Evolutionary conservation across 2,113 vertebrate genomes (phyloP), one percentile per base, ranked within the genome.

Genomic region (Takifugu flavidus): DNA sequence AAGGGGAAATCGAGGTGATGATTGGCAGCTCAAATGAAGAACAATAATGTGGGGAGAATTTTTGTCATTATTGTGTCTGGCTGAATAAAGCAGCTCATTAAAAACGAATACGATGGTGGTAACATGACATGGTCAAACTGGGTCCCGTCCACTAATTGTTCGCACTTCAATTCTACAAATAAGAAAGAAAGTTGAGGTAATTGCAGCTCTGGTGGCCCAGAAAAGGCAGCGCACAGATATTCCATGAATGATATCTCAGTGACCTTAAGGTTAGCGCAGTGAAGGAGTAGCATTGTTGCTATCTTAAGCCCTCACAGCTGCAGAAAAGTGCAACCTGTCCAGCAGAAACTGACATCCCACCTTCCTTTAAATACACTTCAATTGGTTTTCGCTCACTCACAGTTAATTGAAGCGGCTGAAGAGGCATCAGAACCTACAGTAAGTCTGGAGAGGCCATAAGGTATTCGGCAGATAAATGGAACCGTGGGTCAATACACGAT

Each of bases 401-500:
- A 54, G 20, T 47, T 60, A 13, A 43, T 29, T 65, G 56, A 54
- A 73, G 14, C 25, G 26, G 20, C 59, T 45, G 53, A 11, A 34
- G 64, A 63, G 55, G 44, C 34, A 69, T 25, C 20, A 53, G 44
- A 49, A 44, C 20, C 34, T 39, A 39, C 34, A 11, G 31, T 57
- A 43, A 46, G 45, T 67, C 44, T 45, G 44, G 59, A 27, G 4
- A 64, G 20, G 13, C 51, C 50, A 44, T 52, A 50, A 62, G 0
- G 57, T 11, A 43, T 75, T 67, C 50, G 34, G 26, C 25, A 79
- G 74, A 61, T 25, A 70, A 71, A 75, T 75, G 12, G 75, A 77
- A 55, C 59, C 25, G 42, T 25, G 44, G 3, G 7, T 39, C 43
- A 50, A 15, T 50, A 44, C 57, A 53, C 6, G 72, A 56, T 13